These are phyloP conservation scores for Drosophila pallidifrons DNA, from an alignment of 1,140 invertebrate genomes.

Conservation along the genomic window DNA sequence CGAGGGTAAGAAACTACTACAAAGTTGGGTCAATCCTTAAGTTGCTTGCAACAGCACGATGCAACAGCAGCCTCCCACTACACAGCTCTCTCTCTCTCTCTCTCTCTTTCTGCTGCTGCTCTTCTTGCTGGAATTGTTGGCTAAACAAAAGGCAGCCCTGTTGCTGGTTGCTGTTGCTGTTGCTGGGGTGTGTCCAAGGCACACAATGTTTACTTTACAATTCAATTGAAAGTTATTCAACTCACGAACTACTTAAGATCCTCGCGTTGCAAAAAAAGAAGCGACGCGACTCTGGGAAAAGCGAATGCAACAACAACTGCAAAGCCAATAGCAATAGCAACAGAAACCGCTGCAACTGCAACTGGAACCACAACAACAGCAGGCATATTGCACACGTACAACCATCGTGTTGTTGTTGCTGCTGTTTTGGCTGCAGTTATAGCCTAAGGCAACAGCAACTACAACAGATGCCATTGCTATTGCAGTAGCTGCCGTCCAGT, in stretches of 20 bases:
- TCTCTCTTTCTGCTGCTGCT: constrained; percentile 12
- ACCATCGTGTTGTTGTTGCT: constrained; percentile 38
- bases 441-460: constrained; percentile 31
- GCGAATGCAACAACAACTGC: constrained; percentile 57
- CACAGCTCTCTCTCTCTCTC: not conserved
- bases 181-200: constrained; percentile 72
- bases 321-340: constrained; percentile 40
- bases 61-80: constrained; percentile 47
- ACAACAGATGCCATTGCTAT: constrained; percentile 45
- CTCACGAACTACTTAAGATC: constrained; percentile 84
- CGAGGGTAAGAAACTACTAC: not conserved
- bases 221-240: constrained; percentile 84
- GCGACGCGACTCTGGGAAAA: constrained; percentile 74
- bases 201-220: constrained; percentile 83
- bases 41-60: constrained; percentile 74
- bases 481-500: constrained; percentile 68
- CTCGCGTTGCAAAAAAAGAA: constrained; percentile 68
- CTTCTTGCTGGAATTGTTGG: constrained; percentile 27
- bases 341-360: constrained; percentile 35
- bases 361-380: constrained; percentile 35
- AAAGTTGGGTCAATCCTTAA: constrained; percentile 68
- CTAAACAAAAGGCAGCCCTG: constrained; percentile 66
- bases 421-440: constrained; percentile 42
- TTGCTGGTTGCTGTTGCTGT: constrained; percentile 35
- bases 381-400: constrained; percentile 72